phyloP scores from a whole-genome alignment of 2,113 vertebrate genomes.

The Uria aalge region DNA sequence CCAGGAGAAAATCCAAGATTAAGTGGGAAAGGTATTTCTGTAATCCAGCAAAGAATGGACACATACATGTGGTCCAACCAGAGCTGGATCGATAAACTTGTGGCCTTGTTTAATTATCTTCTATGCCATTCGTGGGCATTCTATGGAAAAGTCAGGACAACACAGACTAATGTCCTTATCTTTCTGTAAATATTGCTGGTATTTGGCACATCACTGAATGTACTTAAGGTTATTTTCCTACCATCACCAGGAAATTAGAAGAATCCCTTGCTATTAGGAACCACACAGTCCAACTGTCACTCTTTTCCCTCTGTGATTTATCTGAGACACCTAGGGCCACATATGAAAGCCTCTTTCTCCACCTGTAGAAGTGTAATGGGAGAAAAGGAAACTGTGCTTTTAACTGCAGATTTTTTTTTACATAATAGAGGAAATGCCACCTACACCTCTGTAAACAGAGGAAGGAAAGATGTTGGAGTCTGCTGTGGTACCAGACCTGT shows the following conservation, averaged over 20 bases:
- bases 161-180: background rate
- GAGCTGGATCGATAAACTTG: background rate
- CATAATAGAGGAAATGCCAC: background rate
- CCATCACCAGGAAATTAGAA: background rate
- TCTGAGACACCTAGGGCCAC: background rate
- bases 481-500: background rate
- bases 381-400: background rate
- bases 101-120: background rate
- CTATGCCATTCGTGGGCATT: background rate
- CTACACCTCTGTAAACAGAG: background rate
- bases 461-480: background rate
- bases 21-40: constrained; percentile 19
- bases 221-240: background rate
- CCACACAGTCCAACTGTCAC: background rate
- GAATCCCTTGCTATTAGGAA: background rate
- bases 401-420: background rate
- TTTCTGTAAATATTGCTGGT: background rate
- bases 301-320: background rate
- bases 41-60: background rate
- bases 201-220: background rate
- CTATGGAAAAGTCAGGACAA: background rate
- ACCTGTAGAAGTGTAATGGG: background rate
- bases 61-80: background rate
- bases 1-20: constrained; percentile 41
- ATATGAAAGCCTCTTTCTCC: background rate